phyloP scores from a whole-genome alignment of 2,113 vertebrate genomes.

The Oxygymnocypris stewartii region DNA sequence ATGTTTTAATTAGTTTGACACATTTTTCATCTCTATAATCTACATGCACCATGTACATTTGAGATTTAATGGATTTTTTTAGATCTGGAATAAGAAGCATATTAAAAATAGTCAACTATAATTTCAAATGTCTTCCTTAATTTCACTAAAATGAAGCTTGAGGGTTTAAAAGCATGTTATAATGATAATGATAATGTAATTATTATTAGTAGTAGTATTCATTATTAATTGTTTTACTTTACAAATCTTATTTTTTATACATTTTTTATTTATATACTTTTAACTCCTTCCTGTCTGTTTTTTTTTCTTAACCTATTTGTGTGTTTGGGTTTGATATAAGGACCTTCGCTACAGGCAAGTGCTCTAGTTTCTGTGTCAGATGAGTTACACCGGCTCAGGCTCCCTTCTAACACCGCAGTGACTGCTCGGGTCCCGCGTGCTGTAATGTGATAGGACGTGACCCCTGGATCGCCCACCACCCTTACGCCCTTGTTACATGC shows the following conservation, averaged over 20 bases:
- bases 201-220: too few species aligned
- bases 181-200: too few species aligned
- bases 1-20: too few species aligned
- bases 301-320: background rate
- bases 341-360: background rate
- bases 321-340: slow-evolving; percentile 19
- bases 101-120: background rate
- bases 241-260: too few species aligned
- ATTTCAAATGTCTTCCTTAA: background rate
- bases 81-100: background rate
- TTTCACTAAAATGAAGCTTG: background rate
- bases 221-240: too few species aligned
- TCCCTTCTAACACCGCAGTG: background rate
- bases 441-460: slow-evolving; percentile 15
- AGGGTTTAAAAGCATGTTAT: background rate
- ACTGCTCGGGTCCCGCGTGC: background rate
- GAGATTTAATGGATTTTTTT: too few species aligned
- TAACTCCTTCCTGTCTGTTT: background rate
- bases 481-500: background rate
- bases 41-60: too few species aligned
- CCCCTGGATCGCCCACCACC: background rate
- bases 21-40: too few species aligned
- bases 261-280: background rate
- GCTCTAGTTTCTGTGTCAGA: slow-evolving; percentile 16
- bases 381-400: slow-evolving; percentile 6